These are phyloP conservation scores for Trachelus iudaicus DNA, from an alignment of 2,888 invertebrate genomes.

Conservation along the genomic window DNA sequence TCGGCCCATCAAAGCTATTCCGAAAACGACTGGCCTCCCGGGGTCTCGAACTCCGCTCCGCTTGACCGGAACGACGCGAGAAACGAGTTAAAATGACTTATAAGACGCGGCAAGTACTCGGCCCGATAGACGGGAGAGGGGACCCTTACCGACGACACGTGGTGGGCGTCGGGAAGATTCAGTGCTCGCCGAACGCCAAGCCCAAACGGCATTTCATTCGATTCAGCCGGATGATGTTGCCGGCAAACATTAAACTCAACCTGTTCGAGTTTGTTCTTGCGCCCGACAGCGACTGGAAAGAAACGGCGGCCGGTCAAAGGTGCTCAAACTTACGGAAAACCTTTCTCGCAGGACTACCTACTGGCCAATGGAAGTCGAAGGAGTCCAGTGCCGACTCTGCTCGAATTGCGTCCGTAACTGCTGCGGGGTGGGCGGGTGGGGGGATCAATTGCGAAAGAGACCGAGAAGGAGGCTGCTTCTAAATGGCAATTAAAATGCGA, in stretches of 20 bases:
- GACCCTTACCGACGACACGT: conserved; percentile 35
- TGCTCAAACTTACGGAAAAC: too few species aligned
- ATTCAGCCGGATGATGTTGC: conserved; percentile 33
- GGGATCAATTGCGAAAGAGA: neutral
- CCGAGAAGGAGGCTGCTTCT: neutral
- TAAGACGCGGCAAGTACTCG: conserved; percentile 17
- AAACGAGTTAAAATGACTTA: conserved; percentile 31
- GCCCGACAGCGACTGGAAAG: too few species aligned
- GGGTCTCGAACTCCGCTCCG: neutral
- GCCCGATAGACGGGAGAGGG: neutral
- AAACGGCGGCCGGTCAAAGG: too few species aligned
- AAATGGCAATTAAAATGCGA: neutral
- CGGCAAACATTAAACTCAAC: conserved; percentile 43
- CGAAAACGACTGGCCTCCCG: conserved; percentile 2
- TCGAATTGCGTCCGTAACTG: too few species aligned
- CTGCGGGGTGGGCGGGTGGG: too few species aligned
- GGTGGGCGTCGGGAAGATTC: conserved; percentile 50
- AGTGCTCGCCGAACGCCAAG: conserved; percentile 44
- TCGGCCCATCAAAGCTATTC: neutral
- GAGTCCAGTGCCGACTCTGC: too few species aligned
- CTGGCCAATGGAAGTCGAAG: too few species aligned
- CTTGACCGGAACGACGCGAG: neutral
- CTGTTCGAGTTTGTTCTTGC: conserved; percentile 35
- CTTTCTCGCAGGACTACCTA: too few species aligned
- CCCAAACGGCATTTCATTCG: conserved; percentile 49